These are phyloP conservation scores for Palythoa grandiflora DNA, from an alignment of 92 coral and sea anemone genomes.

Conservation along the genomic window DNA sequence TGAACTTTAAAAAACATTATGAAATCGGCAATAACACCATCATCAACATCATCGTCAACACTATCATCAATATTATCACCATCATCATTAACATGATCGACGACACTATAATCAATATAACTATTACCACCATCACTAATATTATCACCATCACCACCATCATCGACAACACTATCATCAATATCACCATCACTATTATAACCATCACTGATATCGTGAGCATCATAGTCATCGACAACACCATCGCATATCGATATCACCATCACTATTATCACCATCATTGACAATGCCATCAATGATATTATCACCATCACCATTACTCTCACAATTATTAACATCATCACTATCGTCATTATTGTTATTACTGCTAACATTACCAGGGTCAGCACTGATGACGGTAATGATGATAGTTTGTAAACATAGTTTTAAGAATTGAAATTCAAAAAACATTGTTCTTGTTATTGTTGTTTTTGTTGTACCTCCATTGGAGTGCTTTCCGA, in stretches of 20 bases:
- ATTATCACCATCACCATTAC: neutral
- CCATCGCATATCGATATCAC: neutral
- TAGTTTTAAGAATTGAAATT: too few species aligned
- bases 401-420: too few species aligned
- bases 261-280: neutral
- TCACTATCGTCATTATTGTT: neutral
- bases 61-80: too few species aligned
- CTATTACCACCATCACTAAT: neutral
- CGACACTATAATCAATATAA: neutral
- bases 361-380: neutral
- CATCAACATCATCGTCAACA: too few species aligned
- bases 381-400: too few species aligned
- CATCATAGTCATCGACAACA: neutral
- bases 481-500: constrained; percentile 93
- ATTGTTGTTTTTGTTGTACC: constrained; percentile 38
- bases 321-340: neutral
- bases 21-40: too few species aligned
- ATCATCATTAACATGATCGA: neutral
- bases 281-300: neutral
- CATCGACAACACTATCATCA: neutral
- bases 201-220: neutral
- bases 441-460: neutral
- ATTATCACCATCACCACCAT: neutral
- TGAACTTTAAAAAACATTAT: neutral
- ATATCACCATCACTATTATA: neutral